Percentiles rank a stretch among this genome's conserved stretches.
These are phyloP conservation scores for Aplocera efformata DNA, from an alignment of 2,888 invertebrate genomes.

Conservation along the genomic window DNA sequence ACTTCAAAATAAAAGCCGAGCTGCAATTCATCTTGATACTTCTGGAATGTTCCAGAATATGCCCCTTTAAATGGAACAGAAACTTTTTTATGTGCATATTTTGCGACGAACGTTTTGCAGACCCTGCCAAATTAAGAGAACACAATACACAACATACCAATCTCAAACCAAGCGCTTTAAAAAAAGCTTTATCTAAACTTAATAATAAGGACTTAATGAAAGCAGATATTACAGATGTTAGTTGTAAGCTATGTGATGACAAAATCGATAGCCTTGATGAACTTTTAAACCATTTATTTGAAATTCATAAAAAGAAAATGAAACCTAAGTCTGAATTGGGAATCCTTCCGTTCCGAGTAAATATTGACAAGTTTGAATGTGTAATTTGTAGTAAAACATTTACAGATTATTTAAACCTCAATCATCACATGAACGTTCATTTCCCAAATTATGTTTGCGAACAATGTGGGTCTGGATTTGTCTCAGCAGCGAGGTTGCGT, in stretches of 20 bases:
- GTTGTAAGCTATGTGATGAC: conserved; percentile 12
- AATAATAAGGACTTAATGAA: conserved; percentile 4
- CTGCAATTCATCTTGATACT: conserved; percentile 39
- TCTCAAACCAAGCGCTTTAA: not conserved
- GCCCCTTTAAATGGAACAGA: conserved; percentile 21
- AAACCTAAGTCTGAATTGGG: conserved; percentile 1
- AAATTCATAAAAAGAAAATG: conserved; percentile 8
- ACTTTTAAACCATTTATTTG: conserved; percentile 12
- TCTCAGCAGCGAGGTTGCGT: conserved; percentile 19
- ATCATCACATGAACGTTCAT: conserved; percentile 49
- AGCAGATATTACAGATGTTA: conserved; percentile 16
- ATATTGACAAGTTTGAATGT: conserved; percentile 8
- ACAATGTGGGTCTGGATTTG: conserved; percentile 31
- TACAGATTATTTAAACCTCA: conserved; percentile 16
- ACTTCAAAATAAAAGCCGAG: no score
- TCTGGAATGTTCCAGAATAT: conserved; percentile 1
- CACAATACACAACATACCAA: conserved; percentile 1
- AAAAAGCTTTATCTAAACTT: not conserved
- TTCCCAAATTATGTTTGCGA: conserved; percentile 50
- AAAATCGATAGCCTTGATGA: conserved; percentile 1
- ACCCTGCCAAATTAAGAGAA: conserved; percentile 5
- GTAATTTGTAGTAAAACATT: conserved; percentile 5
- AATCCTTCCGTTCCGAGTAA: conserved; percentile 13
- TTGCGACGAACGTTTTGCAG: conserved; percentile 38
- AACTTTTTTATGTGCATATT: conserved; percentile 36